These are phyloP conservation scores for Parauchenoglanis ngamensis DNA, from an alignment of 2,797 vertebrate species.

Conservation along the genomic window DNA sequence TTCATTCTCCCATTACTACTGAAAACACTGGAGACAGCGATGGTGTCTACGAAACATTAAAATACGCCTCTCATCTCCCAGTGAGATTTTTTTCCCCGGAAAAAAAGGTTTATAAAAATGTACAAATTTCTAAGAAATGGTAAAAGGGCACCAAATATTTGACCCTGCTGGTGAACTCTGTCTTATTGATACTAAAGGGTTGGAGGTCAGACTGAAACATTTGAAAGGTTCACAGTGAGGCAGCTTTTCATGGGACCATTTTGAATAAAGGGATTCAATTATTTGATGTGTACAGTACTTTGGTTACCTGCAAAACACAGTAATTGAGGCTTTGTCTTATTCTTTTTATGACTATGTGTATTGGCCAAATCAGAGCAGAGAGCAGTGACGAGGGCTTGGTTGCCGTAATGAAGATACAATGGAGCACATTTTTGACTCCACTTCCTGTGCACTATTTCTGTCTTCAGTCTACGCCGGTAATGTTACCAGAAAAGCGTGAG, in stretches of 20 bases:
- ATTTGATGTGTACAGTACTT: background rate
- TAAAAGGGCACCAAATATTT: background rate
- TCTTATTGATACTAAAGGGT: background rate
- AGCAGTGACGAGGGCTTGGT: background rate
- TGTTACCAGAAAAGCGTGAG: slow-evolving; percentile 42
- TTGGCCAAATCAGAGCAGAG: background rate
- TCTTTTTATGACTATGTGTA: background rate
- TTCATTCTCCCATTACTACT: background rate
- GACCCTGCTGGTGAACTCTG: background rate
- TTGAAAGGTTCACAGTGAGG: background rate
- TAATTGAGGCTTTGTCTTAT: background rate
- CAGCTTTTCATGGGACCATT: background rate
- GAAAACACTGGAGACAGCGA: background rate
- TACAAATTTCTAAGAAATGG: background rate
- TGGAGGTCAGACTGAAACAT: background rate
- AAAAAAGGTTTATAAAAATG: background rate
- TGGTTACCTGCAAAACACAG: background rate
- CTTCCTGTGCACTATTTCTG: slow-evolving; percentile 17
- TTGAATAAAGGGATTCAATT: background rate
- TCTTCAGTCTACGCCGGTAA: slow-evolving; percentile 35
- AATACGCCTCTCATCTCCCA: background rate
- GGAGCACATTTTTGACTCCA: background rate
- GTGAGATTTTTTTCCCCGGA: background rate
- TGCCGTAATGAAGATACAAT: slow-evolving; percentile 12
- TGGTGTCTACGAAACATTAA: slow-evolving; percentile 3